Conservation (phyloP, 1,140 invertebrate species). For the Drosophila carrolli region DNA sequence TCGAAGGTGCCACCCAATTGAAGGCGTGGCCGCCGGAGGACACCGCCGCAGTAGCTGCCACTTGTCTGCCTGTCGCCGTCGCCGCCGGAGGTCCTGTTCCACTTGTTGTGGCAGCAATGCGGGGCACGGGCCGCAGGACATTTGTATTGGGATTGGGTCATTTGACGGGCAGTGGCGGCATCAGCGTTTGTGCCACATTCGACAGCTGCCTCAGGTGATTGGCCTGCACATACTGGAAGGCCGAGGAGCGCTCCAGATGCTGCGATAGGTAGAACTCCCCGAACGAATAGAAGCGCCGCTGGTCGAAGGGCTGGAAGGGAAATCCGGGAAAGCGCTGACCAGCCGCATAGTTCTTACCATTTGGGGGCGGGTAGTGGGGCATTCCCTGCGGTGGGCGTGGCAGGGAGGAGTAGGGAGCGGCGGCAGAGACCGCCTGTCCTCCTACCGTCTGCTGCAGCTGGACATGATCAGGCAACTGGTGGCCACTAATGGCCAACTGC, state of each 20-base stretch:
- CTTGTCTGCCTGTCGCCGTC: neutral
- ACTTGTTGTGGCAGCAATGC: slow-evolving; percentile 66
- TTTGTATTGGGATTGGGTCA: slow-evolving; percentile 75
- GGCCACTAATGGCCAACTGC: slow-evolving; percentile 10
- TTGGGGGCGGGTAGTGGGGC: slow-evolving; percentile 44
- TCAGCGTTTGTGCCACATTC: slow-evolving; percentile 60
- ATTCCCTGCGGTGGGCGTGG: slow-evolving; percentile 58
- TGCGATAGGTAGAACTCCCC: slow-evolving; percentile 79
- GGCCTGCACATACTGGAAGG: slow-evolving; percentile 82
- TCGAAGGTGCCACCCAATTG: slow-evolving; percentile 61
- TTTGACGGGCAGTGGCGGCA: slow-evolving; percentile 79
- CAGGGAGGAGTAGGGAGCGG: slow-evolving; percentile 30
- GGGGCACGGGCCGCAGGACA: slow-evolving; percentile 77
- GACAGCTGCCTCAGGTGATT: slow-evolving; percentile 75
- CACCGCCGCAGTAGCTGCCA: slow-evolving; percentile 24
- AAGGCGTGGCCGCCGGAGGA: slow-evolving; percentile 41
- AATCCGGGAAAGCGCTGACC: slow-evolving; percentile 60
- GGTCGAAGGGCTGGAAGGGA: slow-evolving; percentile 73
- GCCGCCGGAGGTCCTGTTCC: slow-evolving; percentile 4
- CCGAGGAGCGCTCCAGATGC: slow-evolving; percentile 78
- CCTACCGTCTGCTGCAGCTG: slow-evolving; percentile 22
- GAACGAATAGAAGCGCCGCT: slow-evolving; percentile 76
- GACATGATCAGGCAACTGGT: slow-evolving; percentile 29
- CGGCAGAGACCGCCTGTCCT: neutral
- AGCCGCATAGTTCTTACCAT: slow-evolving; percentile 41